These are phyloP conservation scores for Chitala chitala DNA, from an alignment of 2,113 vertebrate species.

Conservation along the genomic window DNA sequence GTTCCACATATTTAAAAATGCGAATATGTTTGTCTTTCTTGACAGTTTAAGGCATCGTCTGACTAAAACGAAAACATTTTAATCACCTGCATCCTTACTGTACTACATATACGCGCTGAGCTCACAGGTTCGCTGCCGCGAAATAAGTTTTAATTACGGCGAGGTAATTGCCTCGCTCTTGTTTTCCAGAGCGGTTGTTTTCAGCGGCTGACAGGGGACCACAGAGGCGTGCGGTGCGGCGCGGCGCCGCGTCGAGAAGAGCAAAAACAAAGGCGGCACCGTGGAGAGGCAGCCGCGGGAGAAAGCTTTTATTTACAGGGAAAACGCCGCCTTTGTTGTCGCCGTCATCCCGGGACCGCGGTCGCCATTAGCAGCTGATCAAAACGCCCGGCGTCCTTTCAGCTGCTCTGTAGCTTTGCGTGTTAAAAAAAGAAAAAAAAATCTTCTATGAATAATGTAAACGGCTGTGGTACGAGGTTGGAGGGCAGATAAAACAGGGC, in stretches of 20 bases:
- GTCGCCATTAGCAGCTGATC: background rate
- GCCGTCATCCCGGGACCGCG: background rate
- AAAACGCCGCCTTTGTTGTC: background rate
- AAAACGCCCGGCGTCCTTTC: background rate
- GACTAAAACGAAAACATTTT: background rate
- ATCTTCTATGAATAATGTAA: background rate
- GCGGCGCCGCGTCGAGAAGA: no score
- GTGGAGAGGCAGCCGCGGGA: background rate
- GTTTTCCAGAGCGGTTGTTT: background rate
- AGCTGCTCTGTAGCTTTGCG: background rate
- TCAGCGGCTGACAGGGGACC: background rate
- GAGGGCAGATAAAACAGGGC: no score
- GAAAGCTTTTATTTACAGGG: background rate
- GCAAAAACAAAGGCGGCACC: background rate
- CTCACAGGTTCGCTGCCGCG: background rate
- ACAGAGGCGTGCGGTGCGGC: background rate
- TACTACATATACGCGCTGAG: background rate
- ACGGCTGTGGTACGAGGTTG: background rate
- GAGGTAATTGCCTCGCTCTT: background rate
- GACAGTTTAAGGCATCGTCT: background rate
- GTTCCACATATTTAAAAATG: background rate
- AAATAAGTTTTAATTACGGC: conserved; percentile 4
- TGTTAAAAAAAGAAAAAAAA: no score
- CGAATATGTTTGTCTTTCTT: background rate
- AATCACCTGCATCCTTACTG: background rate